Conservation (phyloP, 2,888 invertebrate species). For the Tiphia femorata region DNA sequence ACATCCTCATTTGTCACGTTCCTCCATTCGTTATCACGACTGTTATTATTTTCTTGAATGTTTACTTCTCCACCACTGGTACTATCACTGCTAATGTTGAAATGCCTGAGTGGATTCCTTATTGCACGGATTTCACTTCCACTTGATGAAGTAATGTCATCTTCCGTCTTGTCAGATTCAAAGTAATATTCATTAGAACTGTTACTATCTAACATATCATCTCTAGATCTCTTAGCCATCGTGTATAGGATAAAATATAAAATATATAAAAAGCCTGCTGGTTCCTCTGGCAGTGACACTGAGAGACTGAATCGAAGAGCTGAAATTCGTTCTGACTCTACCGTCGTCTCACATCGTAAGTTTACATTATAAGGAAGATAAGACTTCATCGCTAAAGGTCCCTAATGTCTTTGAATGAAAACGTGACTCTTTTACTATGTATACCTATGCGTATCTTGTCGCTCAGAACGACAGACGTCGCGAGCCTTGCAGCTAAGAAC, state of each 20-base stretch:
- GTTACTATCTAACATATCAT: slow-evolving; percentile 20
- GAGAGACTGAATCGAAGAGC: slow-evolving; percentile 26
- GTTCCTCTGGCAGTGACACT: slow-evolving; percentile 25
- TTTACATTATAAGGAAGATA: slow-evolving; percentile 27
- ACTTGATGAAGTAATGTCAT: slow-evolving; percentile 19
- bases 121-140: slow-evolving; percentile 22
- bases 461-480: slow-evolving; percentile 6
- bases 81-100: slow-evolving; percentile 22
- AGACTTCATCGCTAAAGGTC: background rate
- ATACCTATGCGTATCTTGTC: background rate
- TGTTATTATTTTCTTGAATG: slow-evolving; percentile 21
- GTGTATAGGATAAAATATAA: slow-evolving; percentile 24
- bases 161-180: slow-evolving; percentile 16
- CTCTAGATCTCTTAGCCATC: slow-evolving; percentile 28
- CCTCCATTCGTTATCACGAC: slow-evolving; percentile 18
- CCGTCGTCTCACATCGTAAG: slow-evolving; percentile 22
- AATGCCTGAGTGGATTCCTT: slow-evolving; percentile 16
- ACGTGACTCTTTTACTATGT: background rate
- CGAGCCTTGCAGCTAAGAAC: slow-evolving; percentile 11
- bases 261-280: slow-evolving; percentile 22
- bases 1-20: slow-evolving; percentile 23
- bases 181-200: slow-evolving; percentile 22
- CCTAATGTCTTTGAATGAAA: no score
- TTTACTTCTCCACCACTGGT: slow-evolving; percentile 13
- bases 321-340: slow-evolving; percentile 29